A percentile compares a stretch with the other conserved stretches of the same genome.
These are phyloP conservation scores for Drosophila bifasciata DNA, from an alignment of 1,140 invertebrate species.

Conservation along the genomic window DNA sequence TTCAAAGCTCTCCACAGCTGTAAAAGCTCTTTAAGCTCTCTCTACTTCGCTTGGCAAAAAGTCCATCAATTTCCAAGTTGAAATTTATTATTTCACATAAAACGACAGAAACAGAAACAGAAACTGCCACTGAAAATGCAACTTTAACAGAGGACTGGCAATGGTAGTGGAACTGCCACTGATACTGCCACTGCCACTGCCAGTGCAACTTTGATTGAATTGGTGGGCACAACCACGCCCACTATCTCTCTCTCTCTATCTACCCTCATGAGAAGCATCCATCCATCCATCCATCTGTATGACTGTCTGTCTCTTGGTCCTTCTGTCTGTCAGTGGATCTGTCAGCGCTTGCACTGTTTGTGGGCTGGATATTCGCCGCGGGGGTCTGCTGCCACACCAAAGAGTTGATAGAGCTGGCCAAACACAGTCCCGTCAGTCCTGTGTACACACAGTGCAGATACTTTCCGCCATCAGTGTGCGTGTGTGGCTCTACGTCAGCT, in stretches of 20 bases:
- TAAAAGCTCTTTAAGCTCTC: conserved; percentile 6
- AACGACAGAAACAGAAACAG: conserved; percentile 33
- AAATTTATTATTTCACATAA: conserved; percentile 60
- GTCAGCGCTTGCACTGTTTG: too few relatives aligned
- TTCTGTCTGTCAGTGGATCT: too few relatives aligned
- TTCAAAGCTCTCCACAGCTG: conserved; percentile 44
- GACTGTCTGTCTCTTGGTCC: too few relatives aligned
- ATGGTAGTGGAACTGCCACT: background rate
- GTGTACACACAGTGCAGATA: background rate
- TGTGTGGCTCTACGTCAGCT: conserved; percentile 32
- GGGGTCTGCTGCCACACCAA: background rate
- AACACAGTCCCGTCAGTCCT: background rate
- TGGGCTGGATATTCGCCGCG: too few relatives aligned
- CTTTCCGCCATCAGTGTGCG: background rate
- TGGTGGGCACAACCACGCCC: conserved; percentile 14
- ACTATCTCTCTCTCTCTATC: too few relatives aligned
- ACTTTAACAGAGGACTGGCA: too few relatives aligned
- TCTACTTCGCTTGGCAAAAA: conserved; percentile 33
- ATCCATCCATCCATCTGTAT: too few relatives aligned
- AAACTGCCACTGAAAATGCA: conserved; percentile 20
- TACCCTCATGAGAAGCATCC: too few relatives aligned
- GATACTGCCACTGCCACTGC: conserved; percentile 1
- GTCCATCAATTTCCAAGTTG: conserved; percentile 54
- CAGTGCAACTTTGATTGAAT: conserved; percentile 46
- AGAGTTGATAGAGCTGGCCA: background rate